These are phyloP conservation scores for Halocaridina rubra DNA, from an alignment of 2,888 invertebrate species.

Conservation along the genomic window DNA sequence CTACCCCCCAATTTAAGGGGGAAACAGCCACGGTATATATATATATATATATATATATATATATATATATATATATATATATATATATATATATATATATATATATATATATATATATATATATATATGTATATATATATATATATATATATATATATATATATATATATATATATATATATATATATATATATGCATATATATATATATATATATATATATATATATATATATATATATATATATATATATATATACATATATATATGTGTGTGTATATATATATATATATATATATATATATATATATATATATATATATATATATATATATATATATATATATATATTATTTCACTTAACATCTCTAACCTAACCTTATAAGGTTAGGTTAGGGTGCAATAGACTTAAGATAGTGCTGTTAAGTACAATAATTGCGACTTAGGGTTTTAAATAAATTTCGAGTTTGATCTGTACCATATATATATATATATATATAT, in stretches of 20 bases:
- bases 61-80: background rate
- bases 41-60: background rate
- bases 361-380: background rate
- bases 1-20: no score
- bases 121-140: background rate
- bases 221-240: background rate
- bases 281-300: background rate
- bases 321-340: background rate
- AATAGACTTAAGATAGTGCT: no score
- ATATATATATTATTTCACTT: background rate
- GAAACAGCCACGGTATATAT: no score
- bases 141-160: background rate
- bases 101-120: background rate
- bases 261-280: background rate
- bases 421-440: no score
- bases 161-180: constrained; percentile 7
- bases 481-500: background rate
- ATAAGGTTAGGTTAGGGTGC: no score
- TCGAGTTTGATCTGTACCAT: no score
- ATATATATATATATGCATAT: constrained; percentile 23
- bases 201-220: background rate
- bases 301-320: background rate
- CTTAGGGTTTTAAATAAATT: no score
- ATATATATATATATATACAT: background rate
- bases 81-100: background rate